These are phyloP conservation scores for Acanthiza pusilla DNA, from an alignment of 2,797 vertebrate species.

Conservation along the genomic window DNA sequence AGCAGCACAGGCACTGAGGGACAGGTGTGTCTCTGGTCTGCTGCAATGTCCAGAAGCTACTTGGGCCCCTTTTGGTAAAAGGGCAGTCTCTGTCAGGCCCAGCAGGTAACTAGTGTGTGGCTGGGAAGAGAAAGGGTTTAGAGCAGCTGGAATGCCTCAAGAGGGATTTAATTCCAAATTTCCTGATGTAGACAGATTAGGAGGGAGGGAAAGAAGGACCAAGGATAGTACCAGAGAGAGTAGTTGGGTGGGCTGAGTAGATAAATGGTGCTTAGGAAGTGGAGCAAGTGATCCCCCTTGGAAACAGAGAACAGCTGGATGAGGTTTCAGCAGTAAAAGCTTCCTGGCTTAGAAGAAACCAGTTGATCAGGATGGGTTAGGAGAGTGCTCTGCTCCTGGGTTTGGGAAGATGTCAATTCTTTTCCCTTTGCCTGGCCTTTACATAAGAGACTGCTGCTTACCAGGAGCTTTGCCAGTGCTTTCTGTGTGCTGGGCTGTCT, in stretches of 20 bases:
- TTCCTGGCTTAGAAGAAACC: background rate
- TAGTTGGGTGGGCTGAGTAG: background rate
- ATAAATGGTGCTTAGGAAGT: background rate
- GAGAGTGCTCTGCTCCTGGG: background rate
- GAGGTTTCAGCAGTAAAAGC: background rate
- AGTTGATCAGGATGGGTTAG: background rate
- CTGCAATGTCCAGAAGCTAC: background rate
- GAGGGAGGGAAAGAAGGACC: background rate
- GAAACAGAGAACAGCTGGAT: background rate
- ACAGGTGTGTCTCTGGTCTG: background rate
- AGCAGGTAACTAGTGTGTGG: background rate
- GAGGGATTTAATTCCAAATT: background rate
- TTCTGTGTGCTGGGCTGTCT: background rate
- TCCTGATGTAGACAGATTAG: background rate
- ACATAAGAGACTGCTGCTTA: background rate
- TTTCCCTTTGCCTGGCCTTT: background rate
- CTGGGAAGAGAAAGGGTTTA: background rate
- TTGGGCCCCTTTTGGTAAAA: background rate
- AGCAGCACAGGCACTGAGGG: background rate
- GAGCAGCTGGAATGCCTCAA: background rate
- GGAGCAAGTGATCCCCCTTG: background rate
- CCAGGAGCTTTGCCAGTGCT: background rate
- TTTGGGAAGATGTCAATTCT: background rate
- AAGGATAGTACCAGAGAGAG: background rate
- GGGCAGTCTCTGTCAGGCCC: background rate